Percentiles rank a stretch among this genome's conserved stretches.
Evolutionary conservation across 2,888 invertebrate genomes (phyloP).

Genomic region (Oscheius onirici): DNA sequence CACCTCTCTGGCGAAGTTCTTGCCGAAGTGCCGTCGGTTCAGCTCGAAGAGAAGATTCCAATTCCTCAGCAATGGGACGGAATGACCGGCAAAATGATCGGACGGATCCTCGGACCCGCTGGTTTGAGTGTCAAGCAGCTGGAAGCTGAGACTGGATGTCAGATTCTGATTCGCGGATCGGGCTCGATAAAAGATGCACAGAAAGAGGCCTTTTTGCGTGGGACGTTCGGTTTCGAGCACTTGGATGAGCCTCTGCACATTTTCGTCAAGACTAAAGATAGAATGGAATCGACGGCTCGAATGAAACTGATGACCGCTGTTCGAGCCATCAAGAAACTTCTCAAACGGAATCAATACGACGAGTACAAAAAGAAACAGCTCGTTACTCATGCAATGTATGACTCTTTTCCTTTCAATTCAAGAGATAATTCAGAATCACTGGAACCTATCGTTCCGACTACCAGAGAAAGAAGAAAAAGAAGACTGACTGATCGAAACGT

Average conservation of each 20-base stretch:
- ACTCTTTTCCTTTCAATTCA: no score
- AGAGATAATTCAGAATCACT: no score
- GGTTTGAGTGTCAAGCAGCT: constrained; percentile 64
- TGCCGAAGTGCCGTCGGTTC: not conserved
- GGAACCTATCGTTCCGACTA: no score
- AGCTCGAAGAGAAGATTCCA: constrained; percentile 8
- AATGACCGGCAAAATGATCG: constrained; percentile 38
- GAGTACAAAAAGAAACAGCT: constrained; percentile 98
- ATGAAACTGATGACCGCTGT: constrained; percentile 92
- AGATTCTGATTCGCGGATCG: constrained; percentile 62
- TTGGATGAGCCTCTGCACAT: constrained; percentile 65
- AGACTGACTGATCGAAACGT: no score
- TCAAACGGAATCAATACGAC: constrained; percentile 90
- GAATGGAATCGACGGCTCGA: constrained; percentile 78
- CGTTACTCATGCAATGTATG: constrained; percentile 92
- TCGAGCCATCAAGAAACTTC: constrained; percentile 94
- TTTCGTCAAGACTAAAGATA: constrained; percentile 52
- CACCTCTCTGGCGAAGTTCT: not conserved
- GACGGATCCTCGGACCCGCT: constrained; percentile 68
- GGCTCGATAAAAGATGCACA: constrained; percentile 59
- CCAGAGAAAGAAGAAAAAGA: no score
- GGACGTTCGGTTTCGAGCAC: constrained; percentile 59
- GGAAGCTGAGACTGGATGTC: constrained; percentile 56
- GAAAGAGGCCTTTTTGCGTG: constrained; percentile 49
- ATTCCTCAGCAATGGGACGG: constrained; percentile 19